Evolutionary conservation across 2,888 invertebrate species (phyloP).

Genomic region (Eupithecia vulgata): DNA sequence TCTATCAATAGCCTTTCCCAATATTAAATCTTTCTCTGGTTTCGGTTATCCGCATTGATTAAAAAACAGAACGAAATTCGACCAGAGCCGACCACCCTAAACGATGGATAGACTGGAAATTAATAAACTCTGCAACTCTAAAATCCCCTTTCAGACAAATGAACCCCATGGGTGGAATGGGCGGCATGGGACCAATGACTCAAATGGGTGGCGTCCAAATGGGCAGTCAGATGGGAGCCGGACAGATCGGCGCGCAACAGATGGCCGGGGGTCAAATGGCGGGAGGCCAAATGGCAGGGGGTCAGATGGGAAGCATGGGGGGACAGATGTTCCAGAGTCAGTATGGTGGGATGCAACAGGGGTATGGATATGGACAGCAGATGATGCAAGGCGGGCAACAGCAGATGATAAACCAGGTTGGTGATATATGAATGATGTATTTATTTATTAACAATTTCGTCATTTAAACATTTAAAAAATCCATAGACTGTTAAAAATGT

Average conservation of each 20-base stretch:
- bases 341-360: slow-evolving; percentile 86
- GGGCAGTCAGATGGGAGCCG: slow-evolving; percentile 68
- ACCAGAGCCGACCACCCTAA: too few relatives aligned
- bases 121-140: not conserved
- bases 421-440: not conserved
- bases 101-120: not conserved
- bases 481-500: too few relatives aligned
- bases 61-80: not conserved
- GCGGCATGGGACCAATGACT: slow-evolving; percentile 77
- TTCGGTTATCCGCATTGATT: not conserved
- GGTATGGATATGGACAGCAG: slow-evolving; percentile 76
- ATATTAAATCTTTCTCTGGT: not conserved
- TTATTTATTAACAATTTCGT: too few relatives aligned
- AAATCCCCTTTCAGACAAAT: slow-evolving; percentile 67
- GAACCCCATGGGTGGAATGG: slow-evolving; percentile 77
- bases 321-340: slow-evolving; percentile 85
- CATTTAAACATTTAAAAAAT: too few relatives aligned
- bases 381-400: slow-evolving; percentile 82
- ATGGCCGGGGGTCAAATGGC: slow-evolving; percentile 72
- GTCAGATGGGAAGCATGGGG: slow-evolving; percentile 76
- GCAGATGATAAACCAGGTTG: slow-evolving; percentile 81
- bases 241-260: slow-evolving; percentile 70
- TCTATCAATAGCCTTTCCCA: not conserved
- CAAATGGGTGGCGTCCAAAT: slow-evolving; percentile 75
- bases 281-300: slow-evolving; percentile 79